These are phyloP conservation scores for Charina bottae DNA, from an alignment of 2,113 vertebrate genomes.

Conservation along the genomic window DNA sequence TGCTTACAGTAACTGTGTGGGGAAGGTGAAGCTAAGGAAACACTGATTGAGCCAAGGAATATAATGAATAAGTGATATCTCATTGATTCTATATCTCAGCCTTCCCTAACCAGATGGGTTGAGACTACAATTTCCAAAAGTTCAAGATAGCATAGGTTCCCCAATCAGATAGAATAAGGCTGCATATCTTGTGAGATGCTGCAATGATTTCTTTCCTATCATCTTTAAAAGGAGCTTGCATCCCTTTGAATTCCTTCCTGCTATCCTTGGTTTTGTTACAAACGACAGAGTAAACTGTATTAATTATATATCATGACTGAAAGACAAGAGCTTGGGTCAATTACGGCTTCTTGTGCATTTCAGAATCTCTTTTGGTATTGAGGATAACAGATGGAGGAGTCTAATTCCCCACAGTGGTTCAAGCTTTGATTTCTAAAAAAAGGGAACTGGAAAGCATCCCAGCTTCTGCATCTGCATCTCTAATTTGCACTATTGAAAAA, in stretches of 20 bases:
- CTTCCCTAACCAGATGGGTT: not conserved
- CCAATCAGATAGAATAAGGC: not conserved
- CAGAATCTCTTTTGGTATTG: constrained; percentile 49
- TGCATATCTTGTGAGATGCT: not conserved
- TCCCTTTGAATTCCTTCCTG: not conserved
- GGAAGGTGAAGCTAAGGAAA: not conserved
- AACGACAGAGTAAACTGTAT: constrained; percentile 13
- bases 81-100: not conserved
- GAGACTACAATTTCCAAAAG: not conserved
- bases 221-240: constrained; percentile 20
- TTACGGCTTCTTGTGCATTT: constrained; percentile 47
- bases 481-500: constrained; percentile 66
- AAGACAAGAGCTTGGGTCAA: constrained; percentile 36
- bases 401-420: constrained; percentile 50
- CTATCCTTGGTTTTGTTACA: not conserved
- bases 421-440: constrained; percentile 64
- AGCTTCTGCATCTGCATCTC: constrained; percentile 71
- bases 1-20: not conserved
- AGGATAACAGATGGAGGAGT: constrained; percentile 63
- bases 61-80: not conserved
- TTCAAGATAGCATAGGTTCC: not conserved
- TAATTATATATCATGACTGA: constrained; percentile 46
- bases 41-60: not conserved
- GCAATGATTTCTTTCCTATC: not conserved
- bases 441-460: constrained; percentile 69